Conservation (phyloP, 2,113 vertebrate genomes). For the Ammospiza nelsoni region DNA sequence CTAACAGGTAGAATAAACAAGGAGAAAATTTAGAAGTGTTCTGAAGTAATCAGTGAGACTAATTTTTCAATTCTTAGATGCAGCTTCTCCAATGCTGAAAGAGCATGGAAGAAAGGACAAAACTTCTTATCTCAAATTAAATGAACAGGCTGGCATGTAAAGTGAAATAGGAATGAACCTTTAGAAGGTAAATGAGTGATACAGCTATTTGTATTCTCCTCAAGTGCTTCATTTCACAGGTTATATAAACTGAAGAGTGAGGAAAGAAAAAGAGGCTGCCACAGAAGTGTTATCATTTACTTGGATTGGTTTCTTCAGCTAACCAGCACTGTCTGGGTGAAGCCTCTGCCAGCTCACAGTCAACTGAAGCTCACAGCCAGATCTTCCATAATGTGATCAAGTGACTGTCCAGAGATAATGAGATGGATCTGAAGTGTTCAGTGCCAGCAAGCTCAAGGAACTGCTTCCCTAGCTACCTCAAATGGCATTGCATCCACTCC, state of each 20-base stretch:
- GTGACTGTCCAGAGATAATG: slow-evolving; percentile 30
- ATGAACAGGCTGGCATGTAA: neutral
- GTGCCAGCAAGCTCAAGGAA: slow-evolving; percentile 37
- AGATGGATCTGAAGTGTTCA: slow-evolving; percentile 32
- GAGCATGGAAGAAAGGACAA: neutral
- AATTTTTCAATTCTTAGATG: neutral
- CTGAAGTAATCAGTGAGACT: neutral
- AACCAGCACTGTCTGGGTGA: neutral
- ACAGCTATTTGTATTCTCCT: slow-evolving; percentile 17
- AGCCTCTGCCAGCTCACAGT: slow-evolving; percentile 8
- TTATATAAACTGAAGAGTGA: neutral
- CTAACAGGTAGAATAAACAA: neutral
- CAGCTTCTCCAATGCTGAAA: neutral
- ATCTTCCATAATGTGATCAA: slow-evolving; percentile 46
- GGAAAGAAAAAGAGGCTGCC: neutral
- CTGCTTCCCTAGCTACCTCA: neutral
- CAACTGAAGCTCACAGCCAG: neutral
- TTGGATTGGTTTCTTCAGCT: slow-evolving; percentile 8
- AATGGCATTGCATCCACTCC: neutral
- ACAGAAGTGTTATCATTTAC: slow-evolving; percentile 12
- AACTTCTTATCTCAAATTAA: slow-evolving; percentile 19
- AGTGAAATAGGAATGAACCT: neutral
- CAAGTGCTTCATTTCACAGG: neutral
- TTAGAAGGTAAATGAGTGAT: neutral
- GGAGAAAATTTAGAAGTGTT: neutral